Base-by-base conservation (phyloP, 2,797 vertebrate species). In the Chelonia mydas region DNA sequence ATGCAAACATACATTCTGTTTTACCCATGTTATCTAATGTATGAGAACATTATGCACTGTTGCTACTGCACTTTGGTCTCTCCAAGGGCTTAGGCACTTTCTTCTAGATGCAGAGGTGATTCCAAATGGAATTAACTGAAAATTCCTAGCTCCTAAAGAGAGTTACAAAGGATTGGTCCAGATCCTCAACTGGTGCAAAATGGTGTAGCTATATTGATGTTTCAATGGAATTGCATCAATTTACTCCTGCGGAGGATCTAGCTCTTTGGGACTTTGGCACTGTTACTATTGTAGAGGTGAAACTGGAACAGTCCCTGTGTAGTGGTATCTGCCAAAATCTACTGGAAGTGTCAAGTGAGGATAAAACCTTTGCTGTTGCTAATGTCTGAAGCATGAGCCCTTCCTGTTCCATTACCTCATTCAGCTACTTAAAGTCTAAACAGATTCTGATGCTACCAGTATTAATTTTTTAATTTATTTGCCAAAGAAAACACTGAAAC, bases 341-440 rank as follows among this genome's bases (percentile, higher is more conserved):
- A 23, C 21, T 57, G 53, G 25, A 59, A 59, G 27, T 33, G 28
- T 82, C 41, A 82, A 45, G 19, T 28, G 45, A 47, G 55, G 28
- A 28, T 55, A 41, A 81, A 55, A 55, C n/a, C 25, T 81, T 81
- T 28, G 15, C 54, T 54, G 33, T 80, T 54, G 50, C n/a, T 54
- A 54, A 41, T 54, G 51, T 27, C n/a, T 55, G 25, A 54, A 81
- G 15, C 41, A 81, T 55, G 47, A 16, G 17, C 5, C n/a, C 93
- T 95, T 95, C 90, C 90, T 81, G 15, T 90, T 96, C 89, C 79
- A 54, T 93, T 82, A 59, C 61, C 57, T 84, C 21, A 28, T 88
- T 85, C 61, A 87, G 2, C 33, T 6, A 3, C 65, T 72, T 72
- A 72, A 72, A 72, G n/a, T 72, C 21, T 72, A 72, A 72, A 72